Evolutionary conservation across 92 coral and sea anemone species (phyloP), one percentile per base, ranked within the genome.

Genomic region (Porites divaricata): DNA sequence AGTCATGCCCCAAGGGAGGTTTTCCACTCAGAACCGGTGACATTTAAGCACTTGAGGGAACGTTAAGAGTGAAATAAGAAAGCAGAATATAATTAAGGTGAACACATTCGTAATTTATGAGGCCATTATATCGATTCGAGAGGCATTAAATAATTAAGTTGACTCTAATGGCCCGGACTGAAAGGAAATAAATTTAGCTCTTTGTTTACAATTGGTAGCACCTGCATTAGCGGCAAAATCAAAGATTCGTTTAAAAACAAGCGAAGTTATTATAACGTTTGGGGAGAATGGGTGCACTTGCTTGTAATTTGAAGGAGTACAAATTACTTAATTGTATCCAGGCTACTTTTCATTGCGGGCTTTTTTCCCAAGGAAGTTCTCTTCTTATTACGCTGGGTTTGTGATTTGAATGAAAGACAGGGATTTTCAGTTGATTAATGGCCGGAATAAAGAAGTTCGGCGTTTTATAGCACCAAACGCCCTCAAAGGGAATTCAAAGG

Each of bases 401-500:
- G 2, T 21, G 84, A 8, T 64, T 2, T 16, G 6, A 22, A 35
- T 19, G 58, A 25, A 26, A 24, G 50, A 12, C 53, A 2, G 74
- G 68, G 13, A 19, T 68, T 17, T 80, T 57, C 17, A 6, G 2
- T 1, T 68, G 76, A 68, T 80, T 54, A 41, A 80, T 80, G 67
- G 13, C 67, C 76, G 85, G 85, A 80, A 16, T 22, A 53, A 69
- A 69, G 19, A 35, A 14, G 25, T 13, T 26, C 16, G 72, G n/a
- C 76, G 63, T 74, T 50, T 68, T 3, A 45, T 28, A 17, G 76
- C 54, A 9, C 85, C 21, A 14, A 52, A 73, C 85, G 76, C 85
- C 85, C 45, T 54, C 85, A 1, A 6, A 68, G 74, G 52, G 76
- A 68, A 54, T 72, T 69, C 76, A 41, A 69, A 80, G 48, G 62